Evolutionary conservation across 2,797 vertebrate genomes (phyloP), one percentile per base, ranked within the genome.

Genomic region (Emydoidea blandingii): DNA sequence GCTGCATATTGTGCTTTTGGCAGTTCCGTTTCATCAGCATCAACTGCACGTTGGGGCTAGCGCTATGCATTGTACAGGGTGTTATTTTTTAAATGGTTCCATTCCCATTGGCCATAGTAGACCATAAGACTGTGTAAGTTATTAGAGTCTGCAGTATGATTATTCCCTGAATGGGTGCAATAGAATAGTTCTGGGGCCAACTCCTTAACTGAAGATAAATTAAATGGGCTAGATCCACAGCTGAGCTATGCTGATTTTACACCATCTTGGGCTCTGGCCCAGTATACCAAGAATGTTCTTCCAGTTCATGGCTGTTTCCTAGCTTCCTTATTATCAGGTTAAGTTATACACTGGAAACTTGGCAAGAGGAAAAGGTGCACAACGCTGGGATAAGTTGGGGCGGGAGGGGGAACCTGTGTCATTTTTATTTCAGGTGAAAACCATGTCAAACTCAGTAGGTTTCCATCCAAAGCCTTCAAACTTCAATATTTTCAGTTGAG

Each of bases 1-100:
- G 97, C 95, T 91, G 76, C 91, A 79, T 91, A 76, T 94, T 97
- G 86, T 95, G 83, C 94, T 97, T 94, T 97, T 94, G 95, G 96
- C 96, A 97, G 94, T 97, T 94, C 92, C 37, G 86, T 97, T 96
- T 95, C 95, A 91, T 96, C 97, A 96, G 85, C 88, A 93, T 95
- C 96, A 96, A 94, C 94, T 96, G 95, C 93, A 91, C 87, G 92
- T 95, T 96, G 96, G 94, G 96, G 92, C n/a, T 92, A 91, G 92
- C 92, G 89, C 96, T 96, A 95, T 72, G 93, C 94, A 95, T 94
- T 93, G 93, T 94, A 95, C 88, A 95, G 68, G 5, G 41, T 95
- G 56, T 81, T 91, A 18, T 76, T 95, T 50, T 87, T 91, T 74
- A 85, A 94, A 79, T 87, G 37, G 81, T 89, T 95, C 76, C 44